These are phyloP conservation scores for Dynastes grantii DNA, from an alignment of 2,888 invertebrate species.

Conservation along the genomic window DNA sequence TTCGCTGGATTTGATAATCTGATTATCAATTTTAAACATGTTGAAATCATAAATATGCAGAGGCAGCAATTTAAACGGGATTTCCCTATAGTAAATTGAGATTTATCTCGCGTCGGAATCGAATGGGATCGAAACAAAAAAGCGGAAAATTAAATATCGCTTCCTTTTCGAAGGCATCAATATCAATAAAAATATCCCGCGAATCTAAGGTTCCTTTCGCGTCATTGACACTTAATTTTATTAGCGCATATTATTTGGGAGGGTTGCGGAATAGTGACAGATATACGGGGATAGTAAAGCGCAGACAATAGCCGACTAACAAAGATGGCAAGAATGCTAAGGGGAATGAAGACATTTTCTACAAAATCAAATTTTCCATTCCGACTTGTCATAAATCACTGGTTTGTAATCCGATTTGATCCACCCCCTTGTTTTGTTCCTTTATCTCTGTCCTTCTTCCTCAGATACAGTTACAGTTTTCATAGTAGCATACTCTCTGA, in stretches of 20 bases:
- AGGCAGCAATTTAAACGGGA: too few relatives aligned
- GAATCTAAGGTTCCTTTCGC: not conserved
- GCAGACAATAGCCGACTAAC: not conserved
- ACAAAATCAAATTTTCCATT: constrained; percentile 44
- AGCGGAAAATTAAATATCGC: constrained; percentile 12
- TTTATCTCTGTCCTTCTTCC: not conserved
- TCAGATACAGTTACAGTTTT: too few relatives aligned
- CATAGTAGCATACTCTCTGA: too few relatives aligned
- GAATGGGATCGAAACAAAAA: constrained; percentile 4
- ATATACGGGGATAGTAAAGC: not conserved
- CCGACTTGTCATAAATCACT: constrained; percentile 44
- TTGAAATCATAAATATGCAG: too few relatives aligned
- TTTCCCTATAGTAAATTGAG: too few relatives aligned
- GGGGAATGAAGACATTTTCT: constrained; percentile 12
- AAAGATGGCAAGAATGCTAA: not conserved
- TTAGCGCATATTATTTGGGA: not conserved
- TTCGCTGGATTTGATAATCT: too few relatives aligned
- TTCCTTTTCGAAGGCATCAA: not conserved
- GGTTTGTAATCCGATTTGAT: constrained; percentile 42
- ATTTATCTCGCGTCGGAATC: not conserved
- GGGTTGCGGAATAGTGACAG: not conserved
- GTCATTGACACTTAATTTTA: constrained; percentile 2
- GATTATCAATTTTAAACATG: too few relatives aligned
- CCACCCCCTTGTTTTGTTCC: constrained; percentile 31
- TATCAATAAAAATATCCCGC: constrained; percentile 11